Conservation (phyloP, 2,888 invertebrate species). For the Dryobota labecula region DNA sequence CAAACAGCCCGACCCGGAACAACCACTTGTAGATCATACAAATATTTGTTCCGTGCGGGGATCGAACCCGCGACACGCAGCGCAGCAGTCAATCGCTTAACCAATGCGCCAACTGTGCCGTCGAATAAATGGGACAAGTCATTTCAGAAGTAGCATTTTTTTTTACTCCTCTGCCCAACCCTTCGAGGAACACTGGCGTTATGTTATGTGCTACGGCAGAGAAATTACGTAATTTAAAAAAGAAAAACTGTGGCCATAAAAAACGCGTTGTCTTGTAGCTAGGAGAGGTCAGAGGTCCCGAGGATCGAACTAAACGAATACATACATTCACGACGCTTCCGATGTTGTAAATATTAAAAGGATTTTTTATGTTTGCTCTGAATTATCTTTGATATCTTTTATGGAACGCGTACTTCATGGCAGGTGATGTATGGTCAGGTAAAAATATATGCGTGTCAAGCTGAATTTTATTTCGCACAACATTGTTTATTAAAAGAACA, state of each 20-base stretch:
- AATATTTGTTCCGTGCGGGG: too few species aligned
- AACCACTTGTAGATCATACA: too few species aligned
- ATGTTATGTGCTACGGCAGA: background rate
- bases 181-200: background rate
- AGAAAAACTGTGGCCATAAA: slow-evolving; percentile 62
- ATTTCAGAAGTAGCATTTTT: too few species aligned
- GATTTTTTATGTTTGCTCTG: slow-evolving; percentile 59
- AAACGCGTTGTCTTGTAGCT: slow-evolving; percentile 57
- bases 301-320: slow-evolving; percentile 67
- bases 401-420: slow-evolving; percentile 53
- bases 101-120: too few species aligned
- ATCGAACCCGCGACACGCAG: too few species aligned
- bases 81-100: too few species aligned
- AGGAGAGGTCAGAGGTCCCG: slow-evolving; percentile 62
- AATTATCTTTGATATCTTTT: slow-evolving; percentile 62
- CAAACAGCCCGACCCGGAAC: too few species aligned
- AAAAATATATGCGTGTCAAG: slow-evolving; percentile 37
- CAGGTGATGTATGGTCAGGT: too few species aligned
- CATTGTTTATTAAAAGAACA: background rate
- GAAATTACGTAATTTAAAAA: slow-evolving; percentile 43
- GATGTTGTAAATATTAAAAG: slow-evolving; percentile 72
- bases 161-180: too few species aligned
- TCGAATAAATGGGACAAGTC: too few species aligned
- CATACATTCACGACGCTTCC: slow-evolving; percentile 73
- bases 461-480: slow-evolving; percentile 18